Base-by-base conservation (phyloP, 2,888 invertebrate genomes). In the Trypoxylon attenuatum region DNA sequence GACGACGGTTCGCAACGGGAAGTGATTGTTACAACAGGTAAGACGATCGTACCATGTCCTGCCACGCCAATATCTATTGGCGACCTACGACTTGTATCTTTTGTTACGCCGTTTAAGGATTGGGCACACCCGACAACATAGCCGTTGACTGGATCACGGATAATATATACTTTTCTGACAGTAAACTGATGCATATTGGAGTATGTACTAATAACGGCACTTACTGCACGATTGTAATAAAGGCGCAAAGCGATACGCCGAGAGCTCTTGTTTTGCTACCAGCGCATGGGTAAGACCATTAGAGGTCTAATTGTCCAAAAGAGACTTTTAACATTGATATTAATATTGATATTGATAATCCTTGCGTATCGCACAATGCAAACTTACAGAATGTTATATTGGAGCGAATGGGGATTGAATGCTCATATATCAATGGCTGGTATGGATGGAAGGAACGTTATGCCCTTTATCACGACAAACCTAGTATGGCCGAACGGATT, bases 401-500 rank as follows among this genome's bases (percentile, higher is more conserved):
- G 97, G 97, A 92, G 95, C 0, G 97, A 98, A 85, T 96, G 95
- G 94, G 94, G 94, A 2, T 78, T 87, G 0, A 88, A 87, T 6
- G 91, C 94, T 0, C 90, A 93, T 79, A 96, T 98, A 73, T 94
- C 93, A 74, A 88, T 90, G 5, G 91, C 96, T 5, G 90, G 91
- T 5, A 96, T 98, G 97, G 96, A 98, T 86, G 98, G 98, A 2
- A 88, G 90, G 0, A 79, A 90, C 0, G 88, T 91, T 0, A 83
- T 84, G 2, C 82, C 89, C 0, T 89, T 98, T 52, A 90, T 96
- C 0, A 88, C 89, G 0, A 86, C 89, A 0, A 88, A 94, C 65
- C 89, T 93, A 19, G 87, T 88, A 18, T 96, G 94, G 93, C 96
- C 98, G 0, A 96, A 95, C 76, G 96, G 96, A 0, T 88, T 99